These are phyloP conservation scores for Nothoprocta perdicaria DNA, from an alignment of 2,113 vertebrate genomes.

Conservation along the genomic window DNA sequence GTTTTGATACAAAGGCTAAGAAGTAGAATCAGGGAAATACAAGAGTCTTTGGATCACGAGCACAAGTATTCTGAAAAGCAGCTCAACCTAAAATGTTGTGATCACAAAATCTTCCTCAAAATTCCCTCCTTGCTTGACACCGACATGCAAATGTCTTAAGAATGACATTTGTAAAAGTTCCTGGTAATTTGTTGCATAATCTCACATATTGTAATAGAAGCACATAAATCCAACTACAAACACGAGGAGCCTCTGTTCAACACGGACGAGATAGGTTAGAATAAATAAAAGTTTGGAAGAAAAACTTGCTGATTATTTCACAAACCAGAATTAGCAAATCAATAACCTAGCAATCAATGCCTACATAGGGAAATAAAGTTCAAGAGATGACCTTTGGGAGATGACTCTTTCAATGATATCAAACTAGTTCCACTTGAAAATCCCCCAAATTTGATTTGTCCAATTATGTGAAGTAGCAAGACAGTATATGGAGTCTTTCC, in stretches of 20 bases:
- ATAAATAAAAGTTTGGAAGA: background rate
- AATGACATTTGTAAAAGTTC: background rate
- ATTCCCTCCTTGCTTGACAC: background rate
- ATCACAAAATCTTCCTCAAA: background rate
- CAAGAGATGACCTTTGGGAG: background rate
- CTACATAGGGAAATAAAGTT: background rate
- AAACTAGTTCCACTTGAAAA: background rate
- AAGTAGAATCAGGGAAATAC: background rate
- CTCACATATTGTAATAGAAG: background rate
- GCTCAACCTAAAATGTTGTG: background rate
- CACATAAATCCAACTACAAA: background rate
- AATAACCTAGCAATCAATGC: background rate
- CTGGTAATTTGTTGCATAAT: background rate
- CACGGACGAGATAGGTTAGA: background rate
- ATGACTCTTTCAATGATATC: background rate
- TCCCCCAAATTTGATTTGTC: background rate
- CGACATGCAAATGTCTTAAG: background rate
- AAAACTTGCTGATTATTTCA: background rate
- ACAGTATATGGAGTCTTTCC: background rate
- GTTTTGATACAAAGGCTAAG: background rate
- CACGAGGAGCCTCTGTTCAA: background rate
- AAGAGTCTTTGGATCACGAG: background rate
- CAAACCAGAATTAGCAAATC: background rate
- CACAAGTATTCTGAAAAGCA: background rate
- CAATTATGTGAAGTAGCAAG: background rate